Evolutionary conservation across 1,140 invertebrate genomes (phyloP).

Genomic region (Zaprionus inermis): DNA sequence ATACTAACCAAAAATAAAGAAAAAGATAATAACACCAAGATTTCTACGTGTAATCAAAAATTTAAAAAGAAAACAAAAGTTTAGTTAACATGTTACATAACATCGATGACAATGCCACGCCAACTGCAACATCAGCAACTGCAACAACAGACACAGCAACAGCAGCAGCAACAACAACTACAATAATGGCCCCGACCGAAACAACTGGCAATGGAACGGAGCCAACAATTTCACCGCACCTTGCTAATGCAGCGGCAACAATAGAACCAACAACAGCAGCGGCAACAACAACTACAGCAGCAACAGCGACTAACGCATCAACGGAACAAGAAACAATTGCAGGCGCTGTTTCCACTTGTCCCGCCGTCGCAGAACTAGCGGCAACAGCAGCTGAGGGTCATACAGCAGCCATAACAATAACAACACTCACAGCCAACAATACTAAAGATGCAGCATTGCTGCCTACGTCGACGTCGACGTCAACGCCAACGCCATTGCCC

Average conservation of each 20-base stretch:
- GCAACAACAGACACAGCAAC: conserved; percentile 11
- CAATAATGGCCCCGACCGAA: conserved; percentile 44
- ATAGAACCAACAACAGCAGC: conserved; percentile 54
- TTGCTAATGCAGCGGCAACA: conserved; percentile 40
- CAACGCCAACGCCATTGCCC: conserved; percentile 27
- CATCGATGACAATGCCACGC: conserved; percentile 54
- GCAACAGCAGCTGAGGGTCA: conserved; percentile 40
- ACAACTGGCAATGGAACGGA: conserved; percentile 55
- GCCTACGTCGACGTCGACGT: background rate
- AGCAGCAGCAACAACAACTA: conserved; percentile 5
- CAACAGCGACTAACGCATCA: conserved; percentile 32
- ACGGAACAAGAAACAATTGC: conserved; percentile 52
- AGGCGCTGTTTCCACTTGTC: conserved; percentile 16
- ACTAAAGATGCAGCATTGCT: conserved; percentile 16
- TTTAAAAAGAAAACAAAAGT: conserved; percentile 47
- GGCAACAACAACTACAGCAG: conserved; percentile 28
- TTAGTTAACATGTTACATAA: conserved; percentile 71
- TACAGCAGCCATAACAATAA: conserved; percentile 35
- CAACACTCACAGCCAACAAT: conserved; percentile 38
- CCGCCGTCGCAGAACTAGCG: conserved; percentile 11
- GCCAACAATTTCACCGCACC: conserved; percentile 54
- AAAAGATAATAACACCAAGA: conserved; percentile 5
- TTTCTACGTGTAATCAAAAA: conserved; percentile 19
- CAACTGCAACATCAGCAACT: conserved; percentile 40
- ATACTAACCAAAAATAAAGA: conserved; percentile 2